Conservation (phyloP, 2,888 invertebrate species). For the Brachylomia viminalis region DNA sequence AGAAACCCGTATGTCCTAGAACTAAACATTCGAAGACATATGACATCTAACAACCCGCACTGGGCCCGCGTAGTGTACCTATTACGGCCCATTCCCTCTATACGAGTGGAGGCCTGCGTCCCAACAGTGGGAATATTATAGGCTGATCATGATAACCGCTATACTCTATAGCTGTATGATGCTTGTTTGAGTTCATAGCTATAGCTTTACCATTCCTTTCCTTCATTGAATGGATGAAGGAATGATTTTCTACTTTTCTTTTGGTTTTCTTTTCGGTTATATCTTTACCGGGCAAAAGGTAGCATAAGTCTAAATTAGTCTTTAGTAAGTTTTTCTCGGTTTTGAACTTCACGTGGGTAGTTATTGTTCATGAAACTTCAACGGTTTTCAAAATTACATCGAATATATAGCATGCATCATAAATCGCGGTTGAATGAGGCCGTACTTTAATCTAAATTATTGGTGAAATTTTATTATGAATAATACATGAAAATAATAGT, state of each 20-base stretch:
- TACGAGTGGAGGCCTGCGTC: too few species aligned
- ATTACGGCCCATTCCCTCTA: too few species aligned
- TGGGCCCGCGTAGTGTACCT: too few species aligned
- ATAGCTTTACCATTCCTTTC: background rate
- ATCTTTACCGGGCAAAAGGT: background rate
- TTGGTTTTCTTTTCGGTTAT: background rate
- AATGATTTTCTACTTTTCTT: background rate
- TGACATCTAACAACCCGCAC: too few species aligned
- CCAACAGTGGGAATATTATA: too few species aligned
- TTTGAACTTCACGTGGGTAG: slow-evolving; percentile 10
- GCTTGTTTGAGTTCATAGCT: background rate
- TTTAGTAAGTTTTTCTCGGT: background rate
- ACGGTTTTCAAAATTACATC: slow-evolving; percentile 20
- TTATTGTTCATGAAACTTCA: slow-evolving; percentile 29
- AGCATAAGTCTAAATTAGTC: background rate
- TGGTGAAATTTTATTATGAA: slow-evolving; percentile 13
- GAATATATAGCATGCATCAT: slow-evolving; percentile 37
- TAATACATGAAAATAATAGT: slow-evolving; percentile 42
- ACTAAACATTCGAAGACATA: too few species aligned
- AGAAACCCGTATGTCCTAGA: too few species aligned
- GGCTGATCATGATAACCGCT: background rate
- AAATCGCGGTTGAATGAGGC: slow-evolving; percentile 21
- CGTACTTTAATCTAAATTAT: slow-evolving; percentile 4
- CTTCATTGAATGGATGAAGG: background rate
- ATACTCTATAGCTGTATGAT: background rate